Evolutionary conservation across 2,888 invertebrate genomes (phyloP).

Genomic region (Synanthedon myopaeformis): DNA sequence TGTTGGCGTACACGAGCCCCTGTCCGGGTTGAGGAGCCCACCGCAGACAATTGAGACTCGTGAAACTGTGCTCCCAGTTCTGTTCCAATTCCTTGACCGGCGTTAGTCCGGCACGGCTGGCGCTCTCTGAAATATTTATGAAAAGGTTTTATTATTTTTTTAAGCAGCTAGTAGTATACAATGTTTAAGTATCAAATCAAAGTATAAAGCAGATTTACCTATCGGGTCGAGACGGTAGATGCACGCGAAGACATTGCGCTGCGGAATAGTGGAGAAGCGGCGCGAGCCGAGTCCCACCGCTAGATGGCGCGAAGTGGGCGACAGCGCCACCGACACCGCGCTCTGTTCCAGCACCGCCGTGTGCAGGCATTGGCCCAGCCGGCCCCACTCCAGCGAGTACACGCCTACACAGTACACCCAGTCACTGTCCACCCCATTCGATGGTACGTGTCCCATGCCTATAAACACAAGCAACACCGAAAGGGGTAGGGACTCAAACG

Average conservation of each 20-base stretch:
- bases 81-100: slow-evolving; percentile 76
- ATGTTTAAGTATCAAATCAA: too few relatives aligned
- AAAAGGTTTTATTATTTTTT: too few relatives aligned
- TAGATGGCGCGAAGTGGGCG: slow-evolving; percentile 83
- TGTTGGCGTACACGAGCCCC: slow-evolving; percentile 88
- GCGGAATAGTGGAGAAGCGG: slow-evolving; percentile 69
- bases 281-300: slow-evolving; percentile 83
- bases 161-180: too few relatives aligned
- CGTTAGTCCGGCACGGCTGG: slow-evolving; percentile 49
- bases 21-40: slow-evolving; percentile 88
- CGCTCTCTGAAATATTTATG: slow-evolving; percentile 26
- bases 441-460: too few relatives aligned
- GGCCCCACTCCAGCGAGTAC: slow-evolving; percentile 81
- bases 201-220: slow-evolving; percentile 26
- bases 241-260: slow-evolving; percentile 60
- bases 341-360: slow-evolving; percentile 82
- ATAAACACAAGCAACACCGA: too few relatives aligned
- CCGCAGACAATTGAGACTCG: slow-evolving; percentile 84
- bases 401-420: slow-evolving; percentile 65
- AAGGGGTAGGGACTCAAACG: too few relatives aligned
- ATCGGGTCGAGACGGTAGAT: slow-evolving; percentile 50
- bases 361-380: slow-evolving; percentile 81
- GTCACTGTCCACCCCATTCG: too few relatives aligned
- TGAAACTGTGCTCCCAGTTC: slow-evolving; percentile 73
- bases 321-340: slow-evolving; percentile 86